Base-by-base conservation (phyloP, 2,888 invertebrate species). In the Odontomyia ornata region DNA sequence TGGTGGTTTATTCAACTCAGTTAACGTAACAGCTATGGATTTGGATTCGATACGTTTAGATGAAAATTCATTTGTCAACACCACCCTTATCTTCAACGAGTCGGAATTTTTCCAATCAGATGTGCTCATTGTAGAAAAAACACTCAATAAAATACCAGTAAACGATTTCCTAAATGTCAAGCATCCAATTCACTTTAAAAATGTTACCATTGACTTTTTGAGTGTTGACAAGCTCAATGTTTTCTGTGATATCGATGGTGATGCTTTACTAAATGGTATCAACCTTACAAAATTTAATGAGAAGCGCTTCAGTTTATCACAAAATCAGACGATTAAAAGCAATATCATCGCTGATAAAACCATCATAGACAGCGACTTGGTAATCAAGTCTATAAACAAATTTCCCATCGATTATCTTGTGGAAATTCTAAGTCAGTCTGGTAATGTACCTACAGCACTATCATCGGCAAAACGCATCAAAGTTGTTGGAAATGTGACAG, bases 1-100 rank as follows among this genome's bases (percentile, higher is more conserved):
- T 0, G 80, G 80, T 5, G 89, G 87, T 0, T 79, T 84, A 13
- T 87, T 85, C 75, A 87, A 88, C 78, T 86, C 85, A 0, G 82
- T 88, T 0, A 86, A 88, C 77, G 81, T 89, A 11, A 84, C 84
- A 0, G 83, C 88, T 80, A 81, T 90, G 1, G 83, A 88, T 23
- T 79, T 83, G 47, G 85, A 88, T 30, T 80, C 86, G 0, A 83
- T 89, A 0, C 86, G 84, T 73, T 80, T 88, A 18, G 84, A 82
- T 60, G 85, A 85, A 15, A 84, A 89, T 79, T 86, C 87, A 77
- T 83, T 82, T 47, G 81, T 86, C 13, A 81, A 85, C 0, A 80
- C 84, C 0, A 84, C 86, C 36, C 80, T 90, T 1, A 83, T 84
- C 21, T 88, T 89, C 77, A 76, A 80, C 0, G 78, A 83, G 25